Base-by-base conservation (phyloP, 2,888 invertebrate species). In the Spatulosminthurus flaviceps region DNA sequence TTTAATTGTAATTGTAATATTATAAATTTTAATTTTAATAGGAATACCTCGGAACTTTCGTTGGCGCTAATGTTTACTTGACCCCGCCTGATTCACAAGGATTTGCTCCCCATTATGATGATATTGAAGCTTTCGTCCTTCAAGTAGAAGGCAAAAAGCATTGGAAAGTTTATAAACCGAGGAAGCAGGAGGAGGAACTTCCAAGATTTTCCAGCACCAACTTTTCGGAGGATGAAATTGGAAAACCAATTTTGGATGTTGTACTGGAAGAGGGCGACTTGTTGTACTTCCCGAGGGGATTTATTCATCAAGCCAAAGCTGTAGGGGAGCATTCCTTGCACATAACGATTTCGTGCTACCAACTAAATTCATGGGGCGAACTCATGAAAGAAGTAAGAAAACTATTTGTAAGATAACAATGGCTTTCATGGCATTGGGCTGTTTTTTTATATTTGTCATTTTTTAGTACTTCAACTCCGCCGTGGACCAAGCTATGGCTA, bases 101-200 rank as follows among this genome's bases (percentile, higher is more conserved):
- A 0, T 99, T 99, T 89, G 98, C 98, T 0, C 98, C 98, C 0
- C 99, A 99, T 88, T 98, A 93, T 87, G 99, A 99, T 89, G 99
- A 99, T 87, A 98, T 99, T 83, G 99, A 99, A 89, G 98, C 98
- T 0, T 99, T 99, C 87, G 92, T 99, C 70, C 87, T 99, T 71
- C 99, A 99, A 89, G 89, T 97, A 0, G 98, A 99, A 88, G 99
- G 99, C 0, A 92, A 93, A 86, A 99, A 99, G 87, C 92, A 93
- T 83, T 99, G 98, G 98, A 92, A 92, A 84, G 89, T 98, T 16
- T 99, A 98, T 87, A 91, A 91, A 84, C 96, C 98, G 19, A 89
- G 90, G 87, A 86, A 86, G n/a, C 86, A 89, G 4, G 89, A 90
- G 60, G 94, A 95, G 87, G 88, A 90, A 1, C 88, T 98, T 60